Evolutionary conservation across 1,140 invertebrate genomes (phyloP).

Genomic region (Asbolus verrucosus): DNA sequence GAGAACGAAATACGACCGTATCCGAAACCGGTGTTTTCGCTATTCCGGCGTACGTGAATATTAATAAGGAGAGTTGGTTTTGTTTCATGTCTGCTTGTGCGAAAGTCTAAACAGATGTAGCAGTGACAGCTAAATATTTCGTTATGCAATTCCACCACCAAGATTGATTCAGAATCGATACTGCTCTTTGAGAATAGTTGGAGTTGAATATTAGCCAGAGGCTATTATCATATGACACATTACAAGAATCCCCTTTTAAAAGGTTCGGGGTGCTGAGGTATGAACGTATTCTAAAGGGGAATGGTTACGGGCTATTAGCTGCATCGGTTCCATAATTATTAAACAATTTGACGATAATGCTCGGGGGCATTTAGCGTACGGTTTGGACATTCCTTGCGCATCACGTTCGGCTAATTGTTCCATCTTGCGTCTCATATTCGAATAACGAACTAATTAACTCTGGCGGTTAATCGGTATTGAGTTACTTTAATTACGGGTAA

Average conservation of each 20-base stretch:
- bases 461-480: slow-evolving; percentile 37
- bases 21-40: slow-evolving; percentile 29
- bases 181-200: neutral
- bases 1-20: slow-evolving; percentile 33
- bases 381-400: slow-evolving; percentile 36
- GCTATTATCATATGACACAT: slow-evolving; percentile 38
- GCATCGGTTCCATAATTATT: slow-evolving; percentile 53
- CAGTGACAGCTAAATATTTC: slow-evolving; percentile 31
- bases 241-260: slow-evolving; percentile 35
- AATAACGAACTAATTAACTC: slow-evolving; percentile 36
- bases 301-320: slow-evolving; percentile 53
- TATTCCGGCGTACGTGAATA: slow-evolving; percentile 29
- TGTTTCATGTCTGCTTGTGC: slow-evolving; percentile 22
- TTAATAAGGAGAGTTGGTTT: slow-evolving; percentile 33
- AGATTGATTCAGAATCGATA: slow-evolving; percentile 35
- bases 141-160: neutral
- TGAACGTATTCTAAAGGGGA: slow-evolving; percentile 26
- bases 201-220: slow-evolving; percentile 37
- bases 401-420: slow-evolving; percentile 34
- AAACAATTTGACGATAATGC: slow-evolving; percentile 49
- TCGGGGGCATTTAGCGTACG: slow-evolving; percentile 23
- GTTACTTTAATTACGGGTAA: slow-evolving; percentile 32
- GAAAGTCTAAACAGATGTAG: slow-evolving; percentile 26
- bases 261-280: neutral
- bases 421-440: slow-evolving; percentile 34